These are phyloP conservation scores for Bombus terrestris DNA, from an alignment of 1,140 invertebrate species.

Conservation along the genomic window DNA sequence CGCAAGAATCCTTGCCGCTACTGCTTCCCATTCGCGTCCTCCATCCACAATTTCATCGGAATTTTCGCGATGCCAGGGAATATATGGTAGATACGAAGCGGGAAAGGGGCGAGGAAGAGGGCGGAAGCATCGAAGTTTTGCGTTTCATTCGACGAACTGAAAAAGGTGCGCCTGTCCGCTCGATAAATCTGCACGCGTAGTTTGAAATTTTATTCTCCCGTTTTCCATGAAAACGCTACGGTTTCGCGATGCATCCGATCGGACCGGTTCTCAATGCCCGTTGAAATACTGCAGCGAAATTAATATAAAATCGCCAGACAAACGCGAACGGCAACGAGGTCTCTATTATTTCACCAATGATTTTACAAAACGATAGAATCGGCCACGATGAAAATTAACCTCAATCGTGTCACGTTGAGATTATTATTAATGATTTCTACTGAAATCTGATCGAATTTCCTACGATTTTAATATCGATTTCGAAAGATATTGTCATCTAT, in stretches of 20 bases:
- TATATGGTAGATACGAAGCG: not conserved
- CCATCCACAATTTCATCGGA: conserved; percentile 37
- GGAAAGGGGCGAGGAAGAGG: not conserved
- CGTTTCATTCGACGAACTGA: conserved; percentile 40
- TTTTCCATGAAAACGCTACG: not conserved
- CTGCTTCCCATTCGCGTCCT: conserved; percentile 15
- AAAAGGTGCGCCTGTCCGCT: conserved; percentile 3
- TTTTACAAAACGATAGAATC: not conserved
- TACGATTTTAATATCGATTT: not conserved
- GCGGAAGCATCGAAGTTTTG: conserved; percentile 27
- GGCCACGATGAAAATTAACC: not conserved
- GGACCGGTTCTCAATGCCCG: not conserved
- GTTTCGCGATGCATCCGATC: not conserved
- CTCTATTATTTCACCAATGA: not conserved
- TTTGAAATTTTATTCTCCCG: conserved; percentile 13
- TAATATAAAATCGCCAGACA: conserved; percentile 4
- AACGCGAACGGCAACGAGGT: not conserved
- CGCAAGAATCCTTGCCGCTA: conserved; percentile 2
- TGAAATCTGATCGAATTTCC: not conserved
- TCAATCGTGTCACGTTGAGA: not conserved
- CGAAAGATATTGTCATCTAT: not conserved
- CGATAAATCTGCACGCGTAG: conserved; percentile 18
- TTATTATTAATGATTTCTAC: not conserved
- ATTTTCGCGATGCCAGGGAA: conserved; percentile 7
- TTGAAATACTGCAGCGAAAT: not conserved